Conservation (phyloP, 2,888 invertebrate species). For the Taenaris catops region DNA sequence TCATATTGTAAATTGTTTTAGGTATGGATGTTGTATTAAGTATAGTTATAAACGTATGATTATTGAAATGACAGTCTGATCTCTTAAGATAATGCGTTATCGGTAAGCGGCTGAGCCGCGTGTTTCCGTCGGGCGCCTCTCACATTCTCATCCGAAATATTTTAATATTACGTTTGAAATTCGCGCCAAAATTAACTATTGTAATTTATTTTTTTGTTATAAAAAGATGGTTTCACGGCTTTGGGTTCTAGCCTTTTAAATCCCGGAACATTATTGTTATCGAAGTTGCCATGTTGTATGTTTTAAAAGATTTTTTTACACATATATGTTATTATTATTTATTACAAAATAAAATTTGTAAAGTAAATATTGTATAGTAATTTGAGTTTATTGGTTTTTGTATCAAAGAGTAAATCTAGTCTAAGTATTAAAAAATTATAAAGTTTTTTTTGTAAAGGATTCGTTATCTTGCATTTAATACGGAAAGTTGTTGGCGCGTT, state of each 20-base stretch:
- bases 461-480: no score
- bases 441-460: conserved; percentile 9
- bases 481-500: conserved; percentile 19
- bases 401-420: conserved; percentile 23
- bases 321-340: no score
- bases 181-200: conserved; percentile 21
- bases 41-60: conserved; percentile 72
- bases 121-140: conserved; percentile 37
- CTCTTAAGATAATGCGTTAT: conserved; percentile 67
- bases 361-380: neutral
- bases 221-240: no score
- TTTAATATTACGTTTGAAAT: conserved; percentile 17
- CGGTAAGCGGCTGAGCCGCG: conserved; percentile 36
- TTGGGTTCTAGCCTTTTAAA: neutral
- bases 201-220: no score
- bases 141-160: conserved; percentile 17
- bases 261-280: no score
- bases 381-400: conserved; percentile 2
- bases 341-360: no score
- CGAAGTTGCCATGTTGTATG: no score
- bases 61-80: conserved; percentile 74
- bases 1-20: conserved; percentile 68
- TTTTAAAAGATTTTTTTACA: no score
- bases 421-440: conserved; percentile 10
- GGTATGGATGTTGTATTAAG: conserved; percentile 67